phyloP scores from a whole-genome alignment of 2,888 invertebrate species.

The Drosophila mercatorum region DNA sequence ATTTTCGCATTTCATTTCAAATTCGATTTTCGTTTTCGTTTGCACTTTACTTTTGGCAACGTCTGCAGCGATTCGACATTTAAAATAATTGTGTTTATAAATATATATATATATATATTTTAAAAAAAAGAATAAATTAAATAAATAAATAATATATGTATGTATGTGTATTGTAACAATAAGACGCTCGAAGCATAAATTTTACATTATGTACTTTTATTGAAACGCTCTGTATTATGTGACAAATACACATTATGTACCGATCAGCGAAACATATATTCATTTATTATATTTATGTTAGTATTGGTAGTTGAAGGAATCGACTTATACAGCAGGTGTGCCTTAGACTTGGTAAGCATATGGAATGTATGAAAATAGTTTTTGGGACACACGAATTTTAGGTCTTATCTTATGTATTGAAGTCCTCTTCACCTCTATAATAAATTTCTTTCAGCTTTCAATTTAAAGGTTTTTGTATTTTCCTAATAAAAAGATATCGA shows the following conservation, averaged over 20 bases:
- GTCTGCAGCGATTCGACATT: constrained; percentile 52
- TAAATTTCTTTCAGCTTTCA: neutral
- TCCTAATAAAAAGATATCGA: too few relatives aligned
- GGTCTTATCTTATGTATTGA: neutral
- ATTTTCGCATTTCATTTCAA: constrained; percentile 16
- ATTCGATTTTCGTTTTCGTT: constrained; percentile 32
- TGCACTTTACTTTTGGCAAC: constrained; percentile 38
- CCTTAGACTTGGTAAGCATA: neutral
- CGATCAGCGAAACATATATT: constrained; percentile 31
- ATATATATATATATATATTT: constrained; percentile 37
- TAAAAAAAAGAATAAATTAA: constrained; percentile 40
- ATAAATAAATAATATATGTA: constrained; percentile 50
- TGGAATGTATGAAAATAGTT: too few relatives aligned
- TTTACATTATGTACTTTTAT: constrained; percentile 60
- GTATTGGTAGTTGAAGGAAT: neutral
- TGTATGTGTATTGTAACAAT: constrained; percentile 72
- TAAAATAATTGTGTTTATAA: constrained; percentile 70
- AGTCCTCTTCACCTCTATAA: neutral
- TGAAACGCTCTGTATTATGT: constrained; percentile 72
- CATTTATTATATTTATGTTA: neutral
- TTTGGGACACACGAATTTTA: neutral
- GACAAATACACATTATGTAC: constrained; percentile 72
- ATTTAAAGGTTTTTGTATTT: too few relatives aligned
- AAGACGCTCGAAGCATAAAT: constrained; percentile 74
- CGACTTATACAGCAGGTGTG: neutral